A percentile compares a stretch with the other conserved stretches of the same genome.
phyloP scores from a whole-genome alignment of 2,113 vertebrate species.

The Lophius piscatorius region DNA sequence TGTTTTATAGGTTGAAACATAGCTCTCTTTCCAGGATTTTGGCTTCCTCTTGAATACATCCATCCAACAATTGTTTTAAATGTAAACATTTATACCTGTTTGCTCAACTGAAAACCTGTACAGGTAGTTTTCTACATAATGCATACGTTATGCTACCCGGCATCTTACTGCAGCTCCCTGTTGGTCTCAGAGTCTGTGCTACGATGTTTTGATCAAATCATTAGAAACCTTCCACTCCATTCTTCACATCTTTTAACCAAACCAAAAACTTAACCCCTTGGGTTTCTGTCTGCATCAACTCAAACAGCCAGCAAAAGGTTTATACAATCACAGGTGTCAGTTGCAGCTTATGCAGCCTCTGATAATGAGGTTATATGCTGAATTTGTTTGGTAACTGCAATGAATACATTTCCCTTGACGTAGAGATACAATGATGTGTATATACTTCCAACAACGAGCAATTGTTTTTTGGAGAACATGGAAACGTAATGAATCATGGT shows the following conservation, averaged over 20 bases:
- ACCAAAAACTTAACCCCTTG: background rate
- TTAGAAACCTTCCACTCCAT: background rate
- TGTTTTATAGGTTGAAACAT: too few species aligned
- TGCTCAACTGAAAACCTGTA: too few species aligned
- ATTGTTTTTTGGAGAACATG: too few species aligned
- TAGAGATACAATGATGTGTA: too few species aligned
- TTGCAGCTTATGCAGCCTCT: background rate
- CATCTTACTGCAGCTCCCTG: background rate
- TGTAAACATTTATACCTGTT: too few species aligned
- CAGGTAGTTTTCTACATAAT: too few species aligned
- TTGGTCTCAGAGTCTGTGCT: background rate
- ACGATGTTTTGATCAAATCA: slow-evolving; percentile 14
- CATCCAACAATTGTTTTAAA: too few species aligned
- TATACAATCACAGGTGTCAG: background rate
- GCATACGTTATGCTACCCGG: too few species aligned
- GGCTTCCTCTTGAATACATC: too few species aligned
- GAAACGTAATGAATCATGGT: too few species aligned
- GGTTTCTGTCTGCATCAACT: slow-evolving; percentile 13
- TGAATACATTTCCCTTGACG: slow-evolving; percentile 3
- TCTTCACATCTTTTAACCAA: slow-evolving; percentile 19
- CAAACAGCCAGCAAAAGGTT: slow-evolving; percentile 24
- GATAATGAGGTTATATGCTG: slow-evolving; percentile 16
- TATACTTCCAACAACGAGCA: too few species aligned
- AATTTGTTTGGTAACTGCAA: background rate
- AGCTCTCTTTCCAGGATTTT: too few species aligned